Percentiles rank a stretch among this genome's conserved stretches.
These are phyloP conservation scores for Antedon mediterranea DNA, from an alignment of 53 echinoderm and acorn worm genomes.

Conservation along the genomic window DNA sequence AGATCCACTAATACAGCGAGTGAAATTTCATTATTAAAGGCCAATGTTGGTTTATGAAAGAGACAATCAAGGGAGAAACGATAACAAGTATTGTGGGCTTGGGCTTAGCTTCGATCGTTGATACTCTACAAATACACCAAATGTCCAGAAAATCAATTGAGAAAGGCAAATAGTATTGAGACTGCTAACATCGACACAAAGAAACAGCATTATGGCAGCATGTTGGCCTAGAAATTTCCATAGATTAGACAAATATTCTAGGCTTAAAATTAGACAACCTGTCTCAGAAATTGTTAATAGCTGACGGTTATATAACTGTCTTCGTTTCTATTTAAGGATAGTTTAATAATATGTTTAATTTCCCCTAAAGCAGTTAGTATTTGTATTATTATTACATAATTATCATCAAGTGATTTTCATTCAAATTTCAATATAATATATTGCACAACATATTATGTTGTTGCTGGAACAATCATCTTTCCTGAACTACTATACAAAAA, in stretches of 20 bases:
- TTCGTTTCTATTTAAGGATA: too few species aligned
- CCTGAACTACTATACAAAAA: too few species aligned
- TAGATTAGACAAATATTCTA: background rate
- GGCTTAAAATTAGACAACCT: too few species aligned
- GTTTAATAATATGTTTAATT: too few species aligned
- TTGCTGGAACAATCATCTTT: too few species aligned
- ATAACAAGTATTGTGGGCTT: background rate
- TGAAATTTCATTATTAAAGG: background rate
- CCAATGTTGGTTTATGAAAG: background rate
- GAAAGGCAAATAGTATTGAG: background rate
- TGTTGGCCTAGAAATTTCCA: background rate
- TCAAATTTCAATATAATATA: too few species aligned
- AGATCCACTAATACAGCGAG: background rate
- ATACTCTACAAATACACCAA: background rate
- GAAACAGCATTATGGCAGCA: background rate
- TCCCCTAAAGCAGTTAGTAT: too few species aligned
- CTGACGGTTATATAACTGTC: too few species aligned
- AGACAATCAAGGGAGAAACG: background rate
- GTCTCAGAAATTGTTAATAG: too few species aligned
- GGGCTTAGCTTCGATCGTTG: background rate
- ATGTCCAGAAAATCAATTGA: slow-evolving; percentile 1
- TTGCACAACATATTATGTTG: too few species aligned
- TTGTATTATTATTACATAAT: too few species aligned
- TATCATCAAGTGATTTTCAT: too few species aligned
- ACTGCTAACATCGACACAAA: background rate